Base-by-base conservation (phyloP, 1,140 invertebrate genomes). In the Sogatella furcifera region DNA sequence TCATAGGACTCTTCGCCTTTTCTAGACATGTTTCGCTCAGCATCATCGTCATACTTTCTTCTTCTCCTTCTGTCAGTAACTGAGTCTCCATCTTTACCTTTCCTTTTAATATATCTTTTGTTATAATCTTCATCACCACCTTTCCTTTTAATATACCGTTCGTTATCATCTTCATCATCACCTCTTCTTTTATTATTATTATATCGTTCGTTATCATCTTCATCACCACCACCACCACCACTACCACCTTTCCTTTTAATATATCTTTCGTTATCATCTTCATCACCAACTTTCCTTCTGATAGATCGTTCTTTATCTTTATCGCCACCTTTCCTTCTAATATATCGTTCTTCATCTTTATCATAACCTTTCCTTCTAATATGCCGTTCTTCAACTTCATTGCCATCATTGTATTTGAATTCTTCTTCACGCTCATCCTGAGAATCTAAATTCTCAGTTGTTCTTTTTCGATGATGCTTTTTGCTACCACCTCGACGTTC, bases 211-310 rank as follows among this genome's bases (percentile, higher is more conserved):
- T 54, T 63, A 43, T 66, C 56, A 21, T 62, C 46, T 1, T 59
- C 52, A 21, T 55, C n/a, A n/a, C n/a, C n/a, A n/a, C n/a, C n/a
- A n/a, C n/a, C n/a, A 22, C 55, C 38, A 34, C 52, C 44, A 17
- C 44, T 66, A 72, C 72, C 71, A 73, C 62, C 73, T 71, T 15
- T 62, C 64, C 63, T 75, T 71, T 63, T 66, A 71, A 59, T 73
- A 73, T 34, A 58, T 52, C 28, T 59, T 52, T 66, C 61, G 42
- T 54, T 63, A 22, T 57, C 38, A 41, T 55, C 44, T 14, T 62
- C 57, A 13, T 64, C 56, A 28, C 64, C 62, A 11, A 61, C 55
- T 17, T 60, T 61, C 10, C 60, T 49, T 31, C 52, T 28, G 59
- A 52, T 56, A 42, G 17, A 44, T 38, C 31, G 58, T 38, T 57